These are phyloP conservation scores for Aramus guarauna DNA, from an alignment of 2,113 vertebrate species.

Conservation along the genomic window DNA sequence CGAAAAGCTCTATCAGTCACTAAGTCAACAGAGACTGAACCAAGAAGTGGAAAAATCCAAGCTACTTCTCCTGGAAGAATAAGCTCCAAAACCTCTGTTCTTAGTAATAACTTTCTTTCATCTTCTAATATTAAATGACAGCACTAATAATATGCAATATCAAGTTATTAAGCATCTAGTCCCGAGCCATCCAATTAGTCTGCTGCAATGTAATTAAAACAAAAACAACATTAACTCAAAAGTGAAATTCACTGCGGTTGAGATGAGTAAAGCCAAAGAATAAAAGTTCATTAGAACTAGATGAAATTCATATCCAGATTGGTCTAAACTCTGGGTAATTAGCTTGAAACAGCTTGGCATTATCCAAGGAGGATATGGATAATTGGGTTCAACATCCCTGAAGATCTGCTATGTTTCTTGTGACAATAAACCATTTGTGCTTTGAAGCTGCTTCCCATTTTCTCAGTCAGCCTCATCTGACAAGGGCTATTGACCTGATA, in stretches of 20 bases:
- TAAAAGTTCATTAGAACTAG: conserved; percentile 56
- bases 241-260: conserved; percentile 17
- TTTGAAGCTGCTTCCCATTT: conserved; percentile 38
- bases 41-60: not conserved
- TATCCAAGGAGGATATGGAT: conserved; percentile 64
- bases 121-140: conserved; percentile 50
- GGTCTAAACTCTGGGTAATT: conserved; percentile 65
- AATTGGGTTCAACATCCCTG: conserved; percentile 69
- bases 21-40: not conserved
- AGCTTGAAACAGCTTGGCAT: conserved; percentile 63
- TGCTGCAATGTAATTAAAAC: conserved; percentile 57
- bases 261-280: conserved; percentile 38
- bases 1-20: not conserved
- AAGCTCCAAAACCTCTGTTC: not conserved
- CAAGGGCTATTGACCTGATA: conserved; percentile 62
- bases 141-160: conserved; percentile 45
- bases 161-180: conserved; percentile 58
- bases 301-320: conserved; percentile 60
- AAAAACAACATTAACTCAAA: conserved; percentile 55
- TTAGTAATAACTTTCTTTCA: conserved; percentile 29
- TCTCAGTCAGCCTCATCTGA: conserved; percentile 35
- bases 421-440: conserved; percentile 58
- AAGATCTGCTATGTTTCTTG: conserved; percentile 56
- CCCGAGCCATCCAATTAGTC: conserved; percentile 56
- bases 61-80: not conserved